Evolutionary conservation across 2,797 vertebrate genomes (phyloP).

Genomic region (Choloepus didactylus): DNA sequence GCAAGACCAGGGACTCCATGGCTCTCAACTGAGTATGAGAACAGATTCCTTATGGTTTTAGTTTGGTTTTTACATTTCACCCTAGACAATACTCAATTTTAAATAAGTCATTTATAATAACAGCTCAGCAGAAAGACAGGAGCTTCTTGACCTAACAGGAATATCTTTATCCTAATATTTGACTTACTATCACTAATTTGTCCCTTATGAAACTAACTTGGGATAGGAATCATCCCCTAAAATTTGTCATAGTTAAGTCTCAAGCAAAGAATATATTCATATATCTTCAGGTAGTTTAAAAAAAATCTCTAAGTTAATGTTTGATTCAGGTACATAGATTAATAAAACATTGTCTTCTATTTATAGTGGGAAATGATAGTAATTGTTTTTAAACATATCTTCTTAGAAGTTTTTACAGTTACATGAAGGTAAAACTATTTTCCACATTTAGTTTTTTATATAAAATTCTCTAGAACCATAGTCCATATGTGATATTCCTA

Average conservation of each 20-base stretch:
- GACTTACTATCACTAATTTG: background rate
- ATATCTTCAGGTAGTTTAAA: background rate
- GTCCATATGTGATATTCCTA: background rate
- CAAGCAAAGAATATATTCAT: slow-evolving; percentile 11
- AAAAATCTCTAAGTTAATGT: background rate
- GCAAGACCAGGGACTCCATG: background rate
- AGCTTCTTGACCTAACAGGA: background rate
- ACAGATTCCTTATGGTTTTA: background rate
- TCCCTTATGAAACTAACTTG: background rate
- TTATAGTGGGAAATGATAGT: background rate
- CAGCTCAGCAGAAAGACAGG: background rate
- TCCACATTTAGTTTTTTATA: background rate
- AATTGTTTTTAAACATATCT: background rate
- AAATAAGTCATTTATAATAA: background rate
- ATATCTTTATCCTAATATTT: background rate
- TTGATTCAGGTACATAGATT: background rate
- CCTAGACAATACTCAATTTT: background rate
- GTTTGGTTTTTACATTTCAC: background rate
- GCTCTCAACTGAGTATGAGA: background rate
- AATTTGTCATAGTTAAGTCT: background rate
- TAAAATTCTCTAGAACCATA: background rate
- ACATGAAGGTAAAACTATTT: background rate
- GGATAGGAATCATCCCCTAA: background rate
- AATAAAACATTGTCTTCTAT: background rate
- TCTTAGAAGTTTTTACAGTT: background rate